These are phyloP conservation scores for Mylabris sibirica DNA, from an alignment of 2,888 invertebrate species.

Conservation along the genomic window DNA sequence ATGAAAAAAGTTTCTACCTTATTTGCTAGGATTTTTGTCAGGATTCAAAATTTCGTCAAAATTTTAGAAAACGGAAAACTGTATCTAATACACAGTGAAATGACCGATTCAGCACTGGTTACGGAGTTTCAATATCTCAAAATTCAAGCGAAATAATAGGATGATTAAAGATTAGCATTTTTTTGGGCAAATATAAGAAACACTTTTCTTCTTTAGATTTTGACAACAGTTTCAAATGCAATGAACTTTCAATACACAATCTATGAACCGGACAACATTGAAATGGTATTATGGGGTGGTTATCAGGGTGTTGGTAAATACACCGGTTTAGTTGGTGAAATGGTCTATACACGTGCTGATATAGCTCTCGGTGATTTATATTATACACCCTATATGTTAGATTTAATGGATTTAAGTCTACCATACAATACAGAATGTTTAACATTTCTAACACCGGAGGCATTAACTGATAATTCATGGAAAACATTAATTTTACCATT, in stretches of 20 bases:
- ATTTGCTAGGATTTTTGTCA: too few relatives aligned
- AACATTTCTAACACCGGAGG: slow-evolving; percentile 84
- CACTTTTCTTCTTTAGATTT: slow-evolving; percentile 67
- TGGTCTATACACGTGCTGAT: slow-evolving; percentile 72
- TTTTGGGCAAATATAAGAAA: too few relatives aligned
- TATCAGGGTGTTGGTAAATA: slow-evolving; percentile 70
- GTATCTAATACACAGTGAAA: too few relatives aligned
- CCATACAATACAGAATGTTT: slow-evolving; percentile 85
- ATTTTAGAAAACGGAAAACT: too few relatives aligned
- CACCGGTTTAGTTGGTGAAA: slow-evolving; percentile 78
- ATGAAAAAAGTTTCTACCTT: too few relatives aligned
- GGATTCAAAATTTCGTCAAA: too few relatives aligned
- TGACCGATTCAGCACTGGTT: too few relatives aligned
- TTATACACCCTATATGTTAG: slow-evolving; percentile 73
- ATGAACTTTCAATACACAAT: slow-evolving; percentile 76
- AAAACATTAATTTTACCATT: slow-evolving; percentile 83
- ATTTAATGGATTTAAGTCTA: slow-evolving; percentile 75
- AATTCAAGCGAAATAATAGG: too few relatives aligned
- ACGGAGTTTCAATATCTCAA: too few relatives aligned
- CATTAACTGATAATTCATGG: slow-evolving; percentile 83
- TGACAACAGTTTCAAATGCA: slow-evolving; percentile 70
- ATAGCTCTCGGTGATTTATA: slow-evolving; percentile 81
- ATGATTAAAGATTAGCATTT: too few relatives aligned
- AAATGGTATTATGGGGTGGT: slow-evolving; percentile 73
- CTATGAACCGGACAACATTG: slow-evolving; percentile 71